These are phyloP conservation scores for Dasyurus viverrinus DNA, from an alignment of 2,113 vertebrate genomes.

Conservation along the genomic window DNA sequence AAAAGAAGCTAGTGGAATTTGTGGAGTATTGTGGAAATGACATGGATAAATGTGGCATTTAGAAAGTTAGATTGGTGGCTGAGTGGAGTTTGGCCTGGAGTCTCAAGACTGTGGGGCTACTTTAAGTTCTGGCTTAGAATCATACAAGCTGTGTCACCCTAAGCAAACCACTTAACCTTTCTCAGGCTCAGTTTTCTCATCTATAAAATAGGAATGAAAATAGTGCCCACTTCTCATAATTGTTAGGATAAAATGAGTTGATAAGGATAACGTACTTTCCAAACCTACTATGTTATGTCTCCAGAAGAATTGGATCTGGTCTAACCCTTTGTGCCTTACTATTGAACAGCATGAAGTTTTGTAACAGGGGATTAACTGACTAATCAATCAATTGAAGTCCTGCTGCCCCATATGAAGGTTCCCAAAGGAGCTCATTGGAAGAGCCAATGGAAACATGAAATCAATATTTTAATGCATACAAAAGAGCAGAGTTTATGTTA, in stretches of 20 bases:
- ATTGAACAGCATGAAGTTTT: not conserved
- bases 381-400: not conserved
- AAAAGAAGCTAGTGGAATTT: not conserved
- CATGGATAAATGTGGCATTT: not conserved
- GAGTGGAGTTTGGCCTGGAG: not conserved
- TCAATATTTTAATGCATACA: not conserved
- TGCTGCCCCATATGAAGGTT: not conserved
- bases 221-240: not conserved
- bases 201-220: not conserved
- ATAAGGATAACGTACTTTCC: too few relatives aligned
- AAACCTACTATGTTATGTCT: not conserved
- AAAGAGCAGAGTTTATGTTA: not conserved
- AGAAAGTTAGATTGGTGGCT: not conserved
- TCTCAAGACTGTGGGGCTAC: not conserved
- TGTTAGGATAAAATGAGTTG: not conserved
- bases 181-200: not conserved
- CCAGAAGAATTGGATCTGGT: not conserved
- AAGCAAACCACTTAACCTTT: not conserved
- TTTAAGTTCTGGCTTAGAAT: not conserved
- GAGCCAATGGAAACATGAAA: not conserved
- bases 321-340: not conserved
- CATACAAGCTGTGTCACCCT: not conserved
- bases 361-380: not conserved
- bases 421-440: not conserved
- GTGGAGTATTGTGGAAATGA: not conserved